Base-by-base conservation (phyloP, 2,888 invertebrate genomes). In the Stomorhina lunata region DNA sequence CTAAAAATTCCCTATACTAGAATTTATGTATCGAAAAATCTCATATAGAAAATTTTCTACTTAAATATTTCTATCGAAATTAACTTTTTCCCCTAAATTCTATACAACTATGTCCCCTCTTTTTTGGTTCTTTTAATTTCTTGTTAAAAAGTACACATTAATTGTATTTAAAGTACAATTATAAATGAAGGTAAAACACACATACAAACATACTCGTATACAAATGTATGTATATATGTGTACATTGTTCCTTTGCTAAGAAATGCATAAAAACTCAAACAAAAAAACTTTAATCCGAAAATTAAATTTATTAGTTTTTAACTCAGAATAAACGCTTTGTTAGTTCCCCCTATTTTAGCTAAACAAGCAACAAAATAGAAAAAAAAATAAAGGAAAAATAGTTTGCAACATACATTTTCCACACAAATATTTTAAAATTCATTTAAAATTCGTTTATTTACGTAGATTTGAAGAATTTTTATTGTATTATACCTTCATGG, bases 251-350 rank as follows among this genome's bases (percentile, higher is more conserved):
- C 20, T 53, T 59, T 72, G 12, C 34, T 34, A 59, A 27, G 43
- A 66, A 73, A 63, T 63, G 37, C 72, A 61, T 61, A 20, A 50
- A 73, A 73, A 53, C 48, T 10, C n/a, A 34, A 73, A 53, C 6
- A 22, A 59, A 37, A 59, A 43, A 34, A 57, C 1, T 25, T 43
- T 45, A 50, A 76, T 59, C 59, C 57, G 34, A 75, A 69, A 81
- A 68, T 81, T 61, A 78, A 78, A 81, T 73, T 78, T 69, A 73
- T 81, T 81, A 73, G 69, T 73, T 81, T 78, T 81, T 78, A 57
- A 57, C 57, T 32, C 63, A 61, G 15, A 71, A 69, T 57, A 69
- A 77, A 78, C 27, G 45, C 37, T 73, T 50, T 53, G 40, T 40
- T 25, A 37, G 4, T 20, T 59, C 15, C 45, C 55, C 20, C 50